phyloP scores from a whole-genome alignment of 2,797 vertebrate species.

The Phaenicophaeus curvirostris region DNA sequence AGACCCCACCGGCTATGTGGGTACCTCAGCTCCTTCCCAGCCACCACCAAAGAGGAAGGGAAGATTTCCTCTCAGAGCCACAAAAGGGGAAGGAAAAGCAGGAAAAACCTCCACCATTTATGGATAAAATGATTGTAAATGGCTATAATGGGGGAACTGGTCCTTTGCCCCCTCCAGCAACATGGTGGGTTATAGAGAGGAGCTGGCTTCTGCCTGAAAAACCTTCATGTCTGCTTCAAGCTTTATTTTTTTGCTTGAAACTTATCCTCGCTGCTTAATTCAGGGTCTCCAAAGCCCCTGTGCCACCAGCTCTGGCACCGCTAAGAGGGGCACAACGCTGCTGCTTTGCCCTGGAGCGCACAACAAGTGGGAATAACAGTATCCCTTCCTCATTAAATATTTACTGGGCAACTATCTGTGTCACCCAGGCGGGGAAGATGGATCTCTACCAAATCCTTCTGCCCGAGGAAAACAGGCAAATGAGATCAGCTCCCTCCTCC shows the following conservation, averaged over 20 bases:
- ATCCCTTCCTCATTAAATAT: background rate
- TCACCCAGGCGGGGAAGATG: background rate
- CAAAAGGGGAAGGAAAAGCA: background rate
- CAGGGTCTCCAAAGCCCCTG: background rate
- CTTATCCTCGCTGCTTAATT: background rate
- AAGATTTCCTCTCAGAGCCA: background rate
- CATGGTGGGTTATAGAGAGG: background rate
- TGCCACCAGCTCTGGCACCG: background rate
- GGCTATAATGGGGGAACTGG: background rate
- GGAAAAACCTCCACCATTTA: background rate
- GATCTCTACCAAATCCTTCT: background rate
- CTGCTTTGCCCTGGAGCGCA: background rate
- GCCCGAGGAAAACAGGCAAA: background rate
- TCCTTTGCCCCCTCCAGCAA: background rate
- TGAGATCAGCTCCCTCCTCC: background rate
- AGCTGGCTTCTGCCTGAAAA: background rate
- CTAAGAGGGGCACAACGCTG: background rate
- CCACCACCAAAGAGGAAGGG: fast-evolving
- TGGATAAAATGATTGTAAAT: background rate
- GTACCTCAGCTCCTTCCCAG: background rate
- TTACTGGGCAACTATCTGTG: background rate
- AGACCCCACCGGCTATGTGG: fast-evolving
- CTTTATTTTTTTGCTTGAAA: background rate
- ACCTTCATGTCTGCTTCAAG: background rate
- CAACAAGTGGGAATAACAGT: background rate